Evolutionary conservation across 2,797 vertebrate species (phyloP), one percentile per base, ranked within the genome.

Genomic region (Amblyraja radiata): DNA sequence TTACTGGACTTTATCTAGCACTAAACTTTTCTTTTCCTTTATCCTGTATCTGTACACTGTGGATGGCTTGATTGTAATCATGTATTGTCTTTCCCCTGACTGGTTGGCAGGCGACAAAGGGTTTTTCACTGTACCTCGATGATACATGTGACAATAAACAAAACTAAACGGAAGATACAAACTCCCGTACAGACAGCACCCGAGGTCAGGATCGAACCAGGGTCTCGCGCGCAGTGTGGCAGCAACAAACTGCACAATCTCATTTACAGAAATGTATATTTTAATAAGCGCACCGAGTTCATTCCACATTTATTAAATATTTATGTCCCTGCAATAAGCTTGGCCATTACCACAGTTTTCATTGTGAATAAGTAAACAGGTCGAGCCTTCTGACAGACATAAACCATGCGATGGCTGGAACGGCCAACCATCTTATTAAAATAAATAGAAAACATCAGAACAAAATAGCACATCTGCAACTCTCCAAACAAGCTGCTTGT

Each of bases 331-430:
- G 63, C 83, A 86, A 86, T 84, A 86, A 6, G 54, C 58, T 63
- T 13, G 63, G 14, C 25, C 28, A 16, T 63, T 63, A n/a, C 58
- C 28, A 63, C n/a, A 63, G 14, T 86, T 86, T 86, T 86, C 28
- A 63, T 86, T 86, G 61, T 63, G 83, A 86, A 63, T 63, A 86
- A 86, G 61, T 86, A 86, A 86, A 86, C 83, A 86, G 58, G 14
- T 9, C 13, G 16, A 0, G 80, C 54, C 39, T 25, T 83, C 28
- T 83, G 58, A 86, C 83, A 65, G 83, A 86, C 83, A 65, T 65
- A 63, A 86, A 86, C 1, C 58, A 65, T 5, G 16, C 28, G 63
- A 63, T 63, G 28, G 58, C 58, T 63, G 13, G 83, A 86, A 86
- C 16, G 58, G n/a, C 14, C n/a, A 32, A 86, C 58, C 16, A 86